Evolutionary conservation across 2,113 vertebrate genomes (phyloP).

Genomic region (Hippolais icterina): DNA sequence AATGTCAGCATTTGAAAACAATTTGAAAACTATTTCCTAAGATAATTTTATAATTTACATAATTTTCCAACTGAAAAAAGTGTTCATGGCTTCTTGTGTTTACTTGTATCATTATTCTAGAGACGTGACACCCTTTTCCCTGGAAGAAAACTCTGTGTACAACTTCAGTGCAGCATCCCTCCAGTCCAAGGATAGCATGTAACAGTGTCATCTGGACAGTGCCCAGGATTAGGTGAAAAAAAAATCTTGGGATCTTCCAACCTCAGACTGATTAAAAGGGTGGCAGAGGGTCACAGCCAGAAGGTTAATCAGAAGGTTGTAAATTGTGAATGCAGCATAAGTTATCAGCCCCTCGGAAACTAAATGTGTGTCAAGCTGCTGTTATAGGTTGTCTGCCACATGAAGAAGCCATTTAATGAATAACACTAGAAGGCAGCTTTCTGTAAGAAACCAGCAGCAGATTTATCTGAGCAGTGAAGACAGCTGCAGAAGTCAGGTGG

Average conservation of each 20-base stretch:
- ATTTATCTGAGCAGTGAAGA: background rate
- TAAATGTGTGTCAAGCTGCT: background rate
- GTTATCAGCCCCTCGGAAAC: background rate
- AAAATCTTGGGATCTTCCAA: background rate
- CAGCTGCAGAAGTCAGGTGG: background rate
- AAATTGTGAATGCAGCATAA: fast-evolving
- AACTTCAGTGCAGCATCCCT: background rate
- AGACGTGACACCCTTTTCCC: background rate
- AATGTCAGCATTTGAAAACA: background rate
- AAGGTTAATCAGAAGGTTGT: background rate
- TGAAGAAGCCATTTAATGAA: background rate
- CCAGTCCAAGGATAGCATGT: background rate
- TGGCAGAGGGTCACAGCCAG: background rate
- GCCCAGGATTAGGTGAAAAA: background rate
- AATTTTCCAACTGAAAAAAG: background rate
- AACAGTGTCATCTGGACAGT: background rate
- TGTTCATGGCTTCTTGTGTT: background rate
- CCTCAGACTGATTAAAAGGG: background rate
- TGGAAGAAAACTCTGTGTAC: background rate
- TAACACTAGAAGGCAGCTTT: background rate
- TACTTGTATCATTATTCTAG: background rate
- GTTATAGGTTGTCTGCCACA: background rate
- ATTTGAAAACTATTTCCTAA: background rate
- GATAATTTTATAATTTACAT: background rate
- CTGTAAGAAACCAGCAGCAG: background rate